Evolutionary conservation across 2,888 invertebrate genomes (phyloP).

Genomic region (Drosophila greeni): DNA sequence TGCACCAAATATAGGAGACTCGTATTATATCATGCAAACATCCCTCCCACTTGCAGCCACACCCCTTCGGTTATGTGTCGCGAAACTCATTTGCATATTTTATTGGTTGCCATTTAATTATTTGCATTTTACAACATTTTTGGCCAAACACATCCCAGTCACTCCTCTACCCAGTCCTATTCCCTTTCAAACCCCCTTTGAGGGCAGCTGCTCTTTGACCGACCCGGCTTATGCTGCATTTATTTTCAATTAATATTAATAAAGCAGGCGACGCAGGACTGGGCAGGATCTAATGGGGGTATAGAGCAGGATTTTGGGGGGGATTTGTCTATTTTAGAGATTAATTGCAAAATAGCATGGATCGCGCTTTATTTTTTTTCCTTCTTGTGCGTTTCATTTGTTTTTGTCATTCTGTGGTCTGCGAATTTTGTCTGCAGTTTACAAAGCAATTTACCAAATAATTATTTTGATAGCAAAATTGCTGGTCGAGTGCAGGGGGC

Average conservation of each 20-base stretch:
- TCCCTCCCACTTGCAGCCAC: neutral
- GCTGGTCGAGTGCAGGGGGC: constrained; percentile 23
- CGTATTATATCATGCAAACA: constrained; percentile 5
- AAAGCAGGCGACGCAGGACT: constrained; percentile 49
- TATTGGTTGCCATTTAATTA: constrained; percentile 77
- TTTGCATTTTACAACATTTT: constrained; percentile 73
- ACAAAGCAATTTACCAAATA: constrained; percentile 60
- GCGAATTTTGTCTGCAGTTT: constrained; percentile 40
- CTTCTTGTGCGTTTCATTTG: constrained; percentile 11
- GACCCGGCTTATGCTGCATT: constrained; percentile 67
- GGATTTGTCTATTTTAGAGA: constrained; percentile 40
- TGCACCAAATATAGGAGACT: neutral
- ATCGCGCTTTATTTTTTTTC: neutral
- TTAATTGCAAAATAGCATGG: constrained; percentile 55
- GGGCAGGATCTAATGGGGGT: neutral
- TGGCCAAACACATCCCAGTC: constrained; percentile 25
- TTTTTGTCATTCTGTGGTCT: constrained; percentile 31
- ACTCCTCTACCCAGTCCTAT: neutral
- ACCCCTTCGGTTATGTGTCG: constrained; percentile 3
- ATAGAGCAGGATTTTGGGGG: too few species aligned
- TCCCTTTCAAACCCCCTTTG: neutral
- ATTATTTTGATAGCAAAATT: constrained; percentile 58
- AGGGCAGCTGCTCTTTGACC: constrained; percentile 45
- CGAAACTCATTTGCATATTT: constrained; percentile 76
- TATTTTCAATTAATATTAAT: constrained; percentile 74